Evolutionary conservation across 2,888 invertebrate genomes (phyloP).

Genomic region (Pandemis cinnamomeana): DNA sequence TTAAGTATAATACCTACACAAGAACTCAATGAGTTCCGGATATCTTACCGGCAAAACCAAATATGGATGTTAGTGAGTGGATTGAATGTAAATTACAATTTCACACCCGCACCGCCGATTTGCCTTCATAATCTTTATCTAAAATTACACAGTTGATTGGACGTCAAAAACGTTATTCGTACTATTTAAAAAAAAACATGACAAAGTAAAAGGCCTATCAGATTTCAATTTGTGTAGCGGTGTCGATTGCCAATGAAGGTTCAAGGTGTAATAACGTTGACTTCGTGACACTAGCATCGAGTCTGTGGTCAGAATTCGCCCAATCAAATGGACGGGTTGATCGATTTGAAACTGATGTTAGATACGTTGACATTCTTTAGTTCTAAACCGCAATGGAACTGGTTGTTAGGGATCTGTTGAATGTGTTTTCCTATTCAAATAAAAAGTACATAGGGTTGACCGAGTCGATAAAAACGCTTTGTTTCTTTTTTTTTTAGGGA

Average conservation of each 20-base stretch:
- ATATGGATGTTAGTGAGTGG: background rate
- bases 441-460: no score
- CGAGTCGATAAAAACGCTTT: no score
- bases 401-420: conserved; percentile 48
- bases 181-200: conserved; percentile 9
- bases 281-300: conserved; percentile 59
- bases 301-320: conserved; percentile 61
- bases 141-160: background rate
- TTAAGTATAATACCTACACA: background rate
- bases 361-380: conserved; percentile 53
- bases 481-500: no score
- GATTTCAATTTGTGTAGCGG: conserved; percentile 46
- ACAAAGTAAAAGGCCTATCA: conserved; percentile 44
- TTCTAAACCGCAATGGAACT: conserved; percentile 55
- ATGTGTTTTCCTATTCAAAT: background rate
- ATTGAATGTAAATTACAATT: background rate
- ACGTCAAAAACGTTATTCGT: conserved; percentile 17
- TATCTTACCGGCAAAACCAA: background rate
- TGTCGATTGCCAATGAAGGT: conserved; percentile 51
- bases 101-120: background rate
- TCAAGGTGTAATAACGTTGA: conserved; percentile 56
- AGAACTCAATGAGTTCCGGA: background rate
- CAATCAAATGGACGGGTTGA: conserved; percentile 48
- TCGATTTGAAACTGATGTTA: conserved; percentile 49
- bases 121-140: background rate